Conservation (phyloP, 2,888 invertebrate species). For the Eucriotettix oculatus region DNA sequence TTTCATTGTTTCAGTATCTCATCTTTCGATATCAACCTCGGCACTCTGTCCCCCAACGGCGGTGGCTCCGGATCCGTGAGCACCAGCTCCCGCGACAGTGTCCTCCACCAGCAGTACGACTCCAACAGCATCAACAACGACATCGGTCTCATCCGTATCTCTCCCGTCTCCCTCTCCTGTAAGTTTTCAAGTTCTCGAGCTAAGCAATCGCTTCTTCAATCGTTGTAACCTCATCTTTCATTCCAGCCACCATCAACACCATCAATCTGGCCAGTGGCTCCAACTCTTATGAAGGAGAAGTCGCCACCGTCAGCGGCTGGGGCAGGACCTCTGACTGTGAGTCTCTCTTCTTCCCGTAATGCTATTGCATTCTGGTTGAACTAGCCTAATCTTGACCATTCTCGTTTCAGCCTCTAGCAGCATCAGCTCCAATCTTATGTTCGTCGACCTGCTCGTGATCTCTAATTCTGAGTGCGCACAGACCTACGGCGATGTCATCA, state of each 20-base stretch:
- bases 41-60: too few relatives aligned
- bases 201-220: too few relatives aligned
- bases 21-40: too few relatives aligned
- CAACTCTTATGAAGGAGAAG: slow-evolving; percentile 6
- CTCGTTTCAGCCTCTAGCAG: neutral
- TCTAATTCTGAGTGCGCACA: slow-evolving; percentile 16
- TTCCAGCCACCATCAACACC: neutral
- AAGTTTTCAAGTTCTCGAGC: too few relatives aligned
- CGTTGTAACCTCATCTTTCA: neutral
- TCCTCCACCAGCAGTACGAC: too few relatives aligned
- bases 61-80: too few relatives aligned
- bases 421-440: slow-evolving; percentile 14
- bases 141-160: too few relatives aligned
- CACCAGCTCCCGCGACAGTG: too few relatives aligned
- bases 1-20: too few relatives aligned
- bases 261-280: slow-evolving; percentile 7
- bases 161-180: too few relatives aligned
- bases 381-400: neutral
- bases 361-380: neutral
- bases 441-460: slow-evolving; percentile 17
- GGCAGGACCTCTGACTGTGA: slow-evolving; percentile 15
- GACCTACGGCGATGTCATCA: slow-evolving; percentile 15
- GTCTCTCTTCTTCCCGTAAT: neutral
- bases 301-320: slow-evolving; percentile 16
- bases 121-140: too few relatives aligned